Conservation (phyloP, 2,113 vertebrate genomes). For the Melierax canorus region DNA sequence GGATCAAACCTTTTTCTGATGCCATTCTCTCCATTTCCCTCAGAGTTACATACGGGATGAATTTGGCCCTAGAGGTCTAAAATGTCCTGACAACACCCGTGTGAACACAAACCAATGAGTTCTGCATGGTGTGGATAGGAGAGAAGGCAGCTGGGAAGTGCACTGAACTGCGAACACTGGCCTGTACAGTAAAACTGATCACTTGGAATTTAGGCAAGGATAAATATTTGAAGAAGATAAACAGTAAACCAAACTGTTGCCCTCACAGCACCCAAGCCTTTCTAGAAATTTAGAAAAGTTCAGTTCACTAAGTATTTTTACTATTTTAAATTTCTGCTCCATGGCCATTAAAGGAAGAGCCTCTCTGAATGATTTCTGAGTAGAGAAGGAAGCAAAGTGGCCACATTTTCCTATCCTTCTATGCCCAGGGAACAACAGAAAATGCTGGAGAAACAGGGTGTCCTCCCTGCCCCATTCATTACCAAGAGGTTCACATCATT, state of each 20-base stretch:
- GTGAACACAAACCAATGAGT: background rate
- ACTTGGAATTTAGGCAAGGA: background rate
- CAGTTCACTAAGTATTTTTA: background rate
- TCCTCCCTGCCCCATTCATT: background rate
- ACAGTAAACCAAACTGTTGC: background rate
- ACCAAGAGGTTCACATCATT: background rate
- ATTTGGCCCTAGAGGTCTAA: background rate
- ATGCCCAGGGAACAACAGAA: background rate
- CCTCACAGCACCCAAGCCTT: background rate
- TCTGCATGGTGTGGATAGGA: rapidly evolving
- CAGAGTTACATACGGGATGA: background rate
- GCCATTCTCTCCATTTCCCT: background rate
- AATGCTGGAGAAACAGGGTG: background rate
- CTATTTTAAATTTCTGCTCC: background rate
- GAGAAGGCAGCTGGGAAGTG: background rate
- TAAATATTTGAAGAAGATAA: background rate
- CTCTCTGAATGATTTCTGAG: background rate
- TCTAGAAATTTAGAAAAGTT: background rate
- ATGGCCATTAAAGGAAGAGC: background rate
- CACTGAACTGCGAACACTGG: background rate
- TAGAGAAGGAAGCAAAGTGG: background rate
- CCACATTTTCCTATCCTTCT: background rate
- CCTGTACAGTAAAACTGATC: background rate
- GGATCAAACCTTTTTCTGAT: background rate
- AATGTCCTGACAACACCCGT: background rate